Conservation (phyloP, 2,888 invertebrate species). For the Amiota mariae region DNA sequence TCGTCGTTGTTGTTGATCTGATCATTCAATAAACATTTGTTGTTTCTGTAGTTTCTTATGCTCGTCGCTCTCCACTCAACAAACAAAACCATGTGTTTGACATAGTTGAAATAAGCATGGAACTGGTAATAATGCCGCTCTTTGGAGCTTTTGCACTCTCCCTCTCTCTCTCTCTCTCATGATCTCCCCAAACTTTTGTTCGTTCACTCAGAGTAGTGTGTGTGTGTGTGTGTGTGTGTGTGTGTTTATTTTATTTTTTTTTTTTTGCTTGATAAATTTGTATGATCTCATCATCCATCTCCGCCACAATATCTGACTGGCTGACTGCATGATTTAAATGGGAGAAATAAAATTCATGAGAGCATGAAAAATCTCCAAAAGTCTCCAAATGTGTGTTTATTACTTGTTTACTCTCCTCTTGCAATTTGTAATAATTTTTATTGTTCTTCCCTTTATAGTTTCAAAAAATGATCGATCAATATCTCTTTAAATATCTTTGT, state of each 20-base stretch:
- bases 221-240: no score
- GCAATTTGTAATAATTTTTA: no score
- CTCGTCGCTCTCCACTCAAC: background rate
- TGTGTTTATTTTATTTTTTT: no score
- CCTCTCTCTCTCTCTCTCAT: background rate
- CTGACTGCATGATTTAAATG: background rate
- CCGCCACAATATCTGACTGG: background rate
- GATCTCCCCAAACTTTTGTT: no score
- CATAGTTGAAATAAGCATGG: no score
- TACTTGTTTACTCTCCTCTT: no score
- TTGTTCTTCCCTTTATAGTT: no score
- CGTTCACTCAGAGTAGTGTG: no score
- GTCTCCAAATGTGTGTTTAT: background rate
- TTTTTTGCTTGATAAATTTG: background rate
- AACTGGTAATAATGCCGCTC: no score
- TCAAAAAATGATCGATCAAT: no score
- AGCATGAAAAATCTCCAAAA: constrained; percentile 23
- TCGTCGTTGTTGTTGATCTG: background rate
- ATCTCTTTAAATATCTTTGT: no score
- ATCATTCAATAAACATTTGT: background rate
- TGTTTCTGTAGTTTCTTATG: background rate
- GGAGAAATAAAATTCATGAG: background rate
- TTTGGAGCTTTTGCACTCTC: background rate
- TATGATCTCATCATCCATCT: constrained; percentile 24
- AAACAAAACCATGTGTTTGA: constrained; percentile 12